phyloP scores from a whole-genome alignment of 1,140 invertebrate genomes.

The Orchesella cincta region DNA sequence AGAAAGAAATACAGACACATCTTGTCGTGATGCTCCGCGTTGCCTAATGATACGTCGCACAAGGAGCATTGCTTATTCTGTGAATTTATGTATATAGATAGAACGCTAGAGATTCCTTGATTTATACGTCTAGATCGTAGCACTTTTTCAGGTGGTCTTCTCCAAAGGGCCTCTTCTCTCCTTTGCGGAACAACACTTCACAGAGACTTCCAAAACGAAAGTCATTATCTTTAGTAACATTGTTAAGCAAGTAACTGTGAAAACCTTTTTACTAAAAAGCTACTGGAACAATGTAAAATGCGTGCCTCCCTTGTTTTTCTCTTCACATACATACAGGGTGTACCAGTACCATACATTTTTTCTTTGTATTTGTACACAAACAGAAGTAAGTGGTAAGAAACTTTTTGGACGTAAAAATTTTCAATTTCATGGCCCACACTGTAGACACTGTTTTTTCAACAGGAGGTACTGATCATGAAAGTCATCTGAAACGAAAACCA shows the following conservation, averaged over 20 bases:
- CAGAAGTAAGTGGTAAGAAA: too few relatives aligned
- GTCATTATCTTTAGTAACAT: constrained; percentile 42
- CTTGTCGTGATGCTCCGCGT: not conserved
- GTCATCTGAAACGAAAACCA: too few relatives aligned
- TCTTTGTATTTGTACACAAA: constrained; percentile 4
- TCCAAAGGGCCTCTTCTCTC: constrained; percentile 19
- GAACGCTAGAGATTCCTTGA: constrained; percentile 34
- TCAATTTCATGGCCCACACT: too few relatives aligned
- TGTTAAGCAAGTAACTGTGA: constrained; percentile 30
- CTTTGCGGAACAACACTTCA: constrained; percentile 43
- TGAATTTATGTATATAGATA: constrained; percentile 22
- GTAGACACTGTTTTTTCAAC: too few relatives aligned
- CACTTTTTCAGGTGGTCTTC: constrained; percentile 48
- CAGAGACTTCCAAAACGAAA: constrained; percentile 46
- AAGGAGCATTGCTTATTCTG: not conserved
- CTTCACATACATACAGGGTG: not conserved
- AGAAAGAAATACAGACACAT: too few relatives aligned
- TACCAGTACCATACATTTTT: not conserved
- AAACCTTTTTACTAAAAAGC: constrained; percentile 25
- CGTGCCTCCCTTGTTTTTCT: constrained; percentile 2
- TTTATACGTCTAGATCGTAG: constrained; percentile 49
- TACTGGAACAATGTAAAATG: constrained; percentile 25
- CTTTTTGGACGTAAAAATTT: too few relatives aligned
- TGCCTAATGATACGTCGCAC: not conserved
- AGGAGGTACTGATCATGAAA: too few relatives aligned